A percentile compares a stretch with the other conserved stretches of the same genome.
phyloP scores from a whole-genome alignment of 1,140 invertebrate genomes.

The Gryon sp. region DNA sequence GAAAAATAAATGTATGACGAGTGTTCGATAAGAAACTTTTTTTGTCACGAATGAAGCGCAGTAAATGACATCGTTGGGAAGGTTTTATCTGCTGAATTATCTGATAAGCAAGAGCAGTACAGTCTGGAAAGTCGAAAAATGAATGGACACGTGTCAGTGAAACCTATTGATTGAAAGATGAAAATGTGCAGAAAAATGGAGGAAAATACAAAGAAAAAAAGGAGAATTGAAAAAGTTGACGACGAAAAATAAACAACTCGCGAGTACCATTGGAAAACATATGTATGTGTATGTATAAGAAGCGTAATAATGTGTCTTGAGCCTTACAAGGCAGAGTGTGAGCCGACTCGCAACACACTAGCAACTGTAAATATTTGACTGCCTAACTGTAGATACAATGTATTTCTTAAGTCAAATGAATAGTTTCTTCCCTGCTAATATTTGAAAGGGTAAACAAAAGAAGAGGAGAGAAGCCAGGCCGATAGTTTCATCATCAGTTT shows the following conservation, averaged over 20 bases:
- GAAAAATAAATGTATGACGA: background rate
- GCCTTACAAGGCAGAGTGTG: slow-evolving; percentile 15
- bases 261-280: slow-evolving; percentile 11
- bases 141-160: slow-evolving; percentile 12
- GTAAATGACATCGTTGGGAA: background rate
- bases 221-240: slow-evolving; percentile 33
- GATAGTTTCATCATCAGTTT: slow-evolving; percentile 23
- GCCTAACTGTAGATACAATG: slow-evolving; percentile 55
- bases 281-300: slow-evolving; percentile 30
- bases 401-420: slow-evolving; percentile 55
- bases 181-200: no score
- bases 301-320: slow-evolving; percentile 50
- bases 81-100: slow-evolving; percentile 34
- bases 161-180: slow-evolving; percentile 21
- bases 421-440: slow-evolving; percentile 53
- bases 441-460: slow-evolving; percentile 41
- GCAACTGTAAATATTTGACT: slow-evolving; percentile 55
- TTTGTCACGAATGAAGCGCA: slow-evolving; percentile 3
- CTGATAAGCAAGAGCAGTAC: slow-evolving; percentile 4
- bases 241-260: slow-evolving; percentile 43
- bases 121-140: slow-evolving; percentile 18
- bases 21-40: background rate
- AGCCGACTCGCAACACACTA: slow-evolving; percentile 14
- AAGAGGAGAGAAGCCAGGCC: background rate
- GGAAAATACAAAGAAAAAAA: no score